phyloP scores from a whole-genome alignment of 64 coral and sea anemone species.

The Montipora foliosa region DNA sequence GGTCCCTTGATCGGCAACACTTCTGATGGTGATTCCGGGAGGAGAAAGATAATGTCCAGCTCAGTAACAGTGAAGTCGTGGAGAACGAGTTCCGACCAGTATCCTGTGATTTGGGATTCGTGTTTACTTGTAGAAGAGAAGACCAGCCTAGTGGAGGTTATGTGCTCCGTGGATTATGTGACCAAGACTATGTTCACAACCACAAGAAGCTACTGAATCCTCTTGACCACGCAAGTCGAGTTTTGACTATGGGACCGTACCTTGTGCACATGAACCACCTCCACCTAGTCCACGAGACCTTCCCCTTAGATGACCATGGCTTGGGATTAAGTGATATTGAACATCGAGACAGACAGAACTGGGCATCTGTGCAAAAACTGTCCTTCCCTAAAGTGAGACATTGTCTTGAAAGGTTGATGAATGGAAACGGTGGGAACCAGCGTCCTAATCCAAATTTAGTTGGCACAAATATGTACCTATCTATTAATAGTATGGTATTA shows the following conservation, averaged over 20 bases:
- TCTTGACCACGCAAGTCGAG: neutral
- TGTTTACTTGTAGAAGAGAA: neutral
- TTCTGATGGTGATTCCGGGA: constrained; percentile 30
- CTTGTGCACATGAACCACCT: constrained; percentile 28
- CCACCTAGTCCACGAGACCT: constrained; percentile 1
- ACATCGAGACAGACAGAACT: constrained; percentile 30
- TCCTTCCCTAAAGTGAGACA: neutral
- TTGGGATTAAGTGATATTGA: neutral
- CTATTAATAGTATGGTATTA: constrained; percentile 1
- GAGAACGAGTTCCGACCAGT: neutral
- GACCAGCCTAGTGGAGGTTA: neutral
- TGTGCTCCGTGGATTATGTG: neutral
- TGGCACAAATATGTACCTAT: neutral
- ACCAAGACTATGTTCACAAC: constrained; percentile 19
- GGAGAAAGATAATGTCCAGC: constrained; percentile 51
- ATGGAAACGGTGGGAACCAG: neutral
- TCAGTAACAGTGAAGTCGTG: neutral
- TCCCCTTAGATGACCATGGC: neutral
- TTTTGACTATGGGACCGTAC: neutral
- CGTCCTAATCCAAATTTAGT: too few relatives aligned
- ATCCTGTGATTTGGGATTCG: neutral
- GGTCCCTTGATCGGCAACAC: constrained; percentile 47
- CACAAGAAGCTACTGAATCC: constrained; percentile 15
- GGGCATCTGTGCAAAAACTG: constrained; percentile 18
- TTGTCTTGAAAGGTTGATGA: neutral